Base-by-base conservation (phyloP, 2,113 vertebrate species). In the Lipophrys pholis region DNA sequence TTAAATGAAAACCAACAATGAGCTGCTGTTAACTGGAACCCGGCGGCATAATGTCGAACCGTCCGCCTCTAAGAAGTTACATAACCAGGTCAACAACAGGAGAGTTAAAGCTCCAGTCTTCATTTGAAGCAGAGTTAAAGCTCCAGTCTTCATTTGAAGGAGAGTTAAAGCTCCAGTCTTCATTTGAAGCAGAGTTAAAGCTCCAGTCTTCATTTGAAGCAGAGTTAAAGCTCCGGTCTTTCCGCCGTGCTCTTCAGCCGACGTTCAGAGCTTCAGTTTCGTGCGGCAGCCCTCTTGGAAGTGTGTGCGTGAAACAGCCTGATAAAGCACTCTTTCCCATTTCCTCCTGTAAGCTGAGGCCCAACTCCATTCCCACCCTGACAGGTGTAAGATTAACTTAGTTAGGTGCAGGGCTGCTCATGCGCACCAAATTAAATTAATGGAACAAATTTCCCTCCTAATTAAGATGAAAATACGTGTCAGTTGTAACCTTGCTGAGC, bases 381-480 rank as follows among this genome's bases (percentile, higher is more conserved):
- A 96, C 96, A 96, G 96, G 94, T 96, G 95, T 94, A 95, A 95
- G 95, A 97, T 97, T 96, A 96, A 96, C 95, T 96, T 95, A 94
- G 95, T 95, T 96, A 95, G 94, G 94, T 93, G 94, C 93, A 92
- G 93, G 94, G 93, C 93, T 93, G 92, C 94, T 96, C 95, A 96
- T 95, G 95, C 95, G 89, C 94, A 93, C 93, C 95, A 97, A 97
- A 97, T 97, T 96, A 96, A 97, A 97, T 97, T 96, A 97, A 97
- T 97, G 96, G 96, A 96, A 97, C 95, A 96, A 96, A 96, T 97
- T 96, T 96, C 94, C 95, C 94, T 93, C 94, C 92, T 97, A 97
- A 97, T 97, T 97, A 97, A 97, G 96, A 97, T 97, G 96, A 97
- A 97, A 96, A 96, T 96, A 95, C 92, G 95, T 96, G 96, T 96